phyloP scores from a whole-genome alignment of 2,797 vertebrate genomes.

The Myiotriccus ornatus region DNA sequence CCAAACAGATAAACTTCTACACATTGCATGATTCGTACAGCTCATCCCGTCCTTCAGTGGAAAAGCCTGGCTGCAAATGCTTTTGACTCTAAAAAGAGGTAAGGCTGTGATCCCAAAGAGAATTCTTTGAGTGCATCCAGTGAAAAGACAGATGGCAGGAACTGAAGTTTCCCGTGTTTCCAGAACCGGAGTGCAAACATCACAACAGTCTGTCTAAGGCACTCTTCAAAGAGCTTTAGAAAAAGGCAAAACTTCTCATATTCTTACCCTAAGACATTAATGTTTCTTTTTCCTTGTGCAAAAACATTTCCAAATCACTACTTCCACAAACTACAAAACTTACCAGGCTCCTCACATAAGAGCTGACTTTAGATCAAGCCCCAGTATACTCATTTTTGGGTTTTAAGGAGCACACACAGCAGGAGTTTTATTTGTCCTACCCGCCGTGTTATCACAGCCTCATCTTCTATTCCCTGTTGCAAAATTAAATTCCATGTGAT shows the following conservation, averaged over 20 bases:
- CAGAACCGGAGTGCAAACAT: neutral
- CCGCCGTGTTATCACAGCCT: constrained; percentile 2
- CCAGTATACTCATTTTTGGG: constrained; percentile 11
- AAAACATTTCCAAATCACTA: constrained; percentile 18
- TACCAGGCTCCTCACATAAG: constrained; percentile 16
- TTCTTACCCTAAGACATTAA: neutral
- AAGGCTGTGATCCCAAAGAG: neutral
- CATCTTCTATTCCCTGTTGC: constrained; percentile 58
- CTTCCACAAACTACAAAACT: constrained; percentile 6
- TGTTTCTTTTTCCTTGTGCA: neutral
- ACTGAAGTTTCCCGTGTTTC: neutral
- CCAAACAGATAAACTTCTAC: neutral
- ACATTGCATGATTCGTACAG: neutral
- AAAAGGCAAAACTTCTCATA: neutral
- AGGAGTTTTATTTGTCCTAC: neutral
- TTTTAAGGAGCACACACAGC: constrained; percentile 22
- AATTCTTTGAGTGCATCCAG: neutral
- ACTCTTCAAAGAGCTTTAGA: constrained; percentile 17
- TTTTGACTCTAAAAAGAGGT: neutral
- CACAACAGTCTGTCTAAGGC: neutral
- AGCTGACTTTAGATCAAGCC: constrained; percentile 48
- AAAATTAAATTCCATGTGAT: constrained; percentile 66
- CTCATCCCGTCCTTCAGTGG: neutral
- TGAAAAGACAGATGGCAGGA: neutral
- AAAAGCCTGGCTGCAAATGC: neutral